Evolutionary conservation across 2,797 vertebrate genomes (phyloP), one percentile per base, ranked within the genome.

Genomic region (Morelia viridis): DNA sequence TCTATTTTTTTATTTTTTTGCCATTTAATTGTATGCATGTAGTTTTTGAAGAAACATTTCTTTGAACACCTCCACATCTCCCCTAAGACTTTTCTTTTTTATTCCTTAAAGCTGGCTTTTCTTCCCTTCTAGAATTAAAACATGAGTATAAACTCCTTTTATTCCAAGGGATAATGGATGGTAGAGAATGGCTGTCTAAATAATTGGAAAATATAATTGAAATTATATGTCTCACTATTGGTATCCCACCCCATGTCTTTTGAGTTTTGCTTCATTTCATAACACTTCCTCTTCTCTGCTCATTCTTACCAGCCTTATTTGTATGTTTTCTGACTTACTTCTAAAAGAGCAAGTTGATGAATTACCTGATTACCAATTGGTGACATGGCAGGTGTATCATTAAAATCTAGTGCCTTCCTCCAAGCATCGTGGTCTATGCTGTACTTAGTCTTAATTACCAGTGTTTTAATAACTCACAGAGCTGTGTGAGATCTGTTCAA

Each of bases 381-480:
- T 91, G 1, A 0, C 65, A 80, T 64, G 22, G 22, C 85, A 85
- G 89, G 71, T 61, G 57, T 90, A 92, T 88, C 68, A 71, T 92
- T 92, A 88, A 90, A 92, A 60, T 41, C 41, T 50, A 68, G 71
- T 92, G 71, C 5, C 46, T 56, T 90, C 24, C 68, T 85, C 71
- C 85, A 60, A 92, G 85, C 88, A 93, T 46, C 19, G 35, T 87
- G 83, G 84, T 64, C 84, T 50, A 87, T 4, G 31, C 68, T 58
- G 7, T 50, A 80, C 84, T 89, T 86, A 58, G 68, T 91, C 90
- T 93, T 93, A 87, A 91, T 93, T 90, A 89, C 90, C 57, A 61
- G 62, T 62, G 92, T 26, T 86, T 91, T 90, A 89, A 87, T 93
- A 65, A 90, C 60, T 89, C 35, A 64, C 12, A 56, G 58, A 89